Evolutionary conservation across 2,113 vertebrate species (phyloP), one percentile per base, ranked within the genome.

Genomic region (Antigone vipio): DNA sequence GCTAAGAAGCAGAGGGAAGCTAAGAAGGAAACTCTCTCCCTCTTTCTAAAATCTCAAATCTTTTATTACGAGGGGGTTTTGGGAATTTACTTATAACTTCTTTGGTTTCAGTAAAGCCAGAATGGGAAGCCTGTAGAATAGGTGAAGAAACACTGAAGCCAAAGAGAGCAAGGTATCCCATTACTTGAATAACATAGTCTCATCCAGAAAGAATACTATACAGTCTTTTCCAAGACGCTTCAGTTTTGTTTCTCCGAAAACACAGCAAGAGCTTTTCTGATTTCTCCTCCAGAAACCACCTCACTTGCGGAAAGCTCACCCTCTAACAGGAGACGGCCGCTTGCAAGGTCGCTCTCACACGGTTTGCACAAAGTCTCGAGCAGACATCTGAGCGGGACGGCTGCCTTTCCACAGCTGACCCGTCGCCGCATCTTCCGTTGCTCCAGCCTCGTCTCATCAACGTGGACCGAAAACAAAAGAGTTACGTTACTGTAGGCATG

Each of bases 251-350:
- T 58, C 75, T 64, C 47, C 58, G 42, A 30, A 53, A 64, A 42
- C 18, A 29, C 7, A 27, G 38, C 35, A 35, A 35, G 1, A 6
- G 11, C 20, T 60, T 34, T 55, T 26, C 34, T 17, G 2, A 30
- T 34, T 71, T 63, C 32, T 59, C 42, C 62, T 59, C 62, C 71
- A 71, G 79, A 85, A 71, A 53, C 10, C 53, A n/a, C 12, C 26
- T 59, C 30, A 16, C 5, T 8, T 56, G 59, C 50, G 32, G 78
- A 40, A 53, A 50, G 15, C 24, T n/a, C 44, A 11, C 23, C 16
- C 32, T 42, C 56, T 38, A 23, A 15, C 13, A 3, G 2, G 21
- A 45, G 52, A 15, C 0, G 1, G 40, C 17, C 2, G 15, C 58
- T 30, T 27, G 72, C 58, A 47, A 40, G 17, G 66, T 7, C 5